Evolutionary conservation across 2,113 vertebrate genomes (phyloP), one percentile per base, ranked within the genome.

Genomic region (Trichechus manatus): DNA sequence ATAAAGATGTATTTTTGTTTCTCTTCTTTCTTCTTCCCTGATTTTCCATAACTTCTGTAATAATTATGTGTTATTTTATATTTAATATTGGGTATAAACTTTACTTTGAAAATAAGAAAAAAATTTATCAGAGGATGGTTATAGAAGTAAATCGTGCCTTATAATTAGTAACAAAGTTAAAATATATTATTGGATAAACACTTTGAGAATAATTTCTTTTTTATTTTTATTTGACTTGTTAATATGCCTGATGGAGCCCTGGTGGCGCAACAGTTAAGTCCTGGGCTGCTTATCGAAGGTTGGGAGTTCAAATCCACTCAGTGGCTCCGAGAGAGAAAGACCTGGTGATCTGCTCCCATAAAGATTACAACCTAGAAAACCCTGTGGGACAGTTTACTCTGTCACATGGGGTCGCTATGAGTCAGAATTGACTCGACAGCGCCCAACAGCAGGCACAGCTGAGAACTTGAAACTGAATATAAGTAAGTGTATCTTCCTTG

Each of bases 71-170:
- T 72, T 80, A 2, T 53, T 95, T 90, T 87, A 64, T 81, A 31
- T 64, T 78, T 14, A 75, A 92, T 83, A 29, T 42, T 36, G 23
- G n/a, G 6, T 61, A 39, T 25, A 50, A 33, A 42, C 20, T 81
- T 95, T 80, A 75, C 66, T 93, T 81, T 74, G 27, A 93, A 96
- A 86, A 78, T 74, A 74, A 15, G 9, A 50, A 68, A 82, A 74
- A 82, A 92, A 83, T 14, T 23, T 75, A 10, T 70, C 64, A 70
- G 3, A 63, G 22, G 31, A 81, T 91, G 22, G 50, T 22, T 72
- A 4, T 36, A 74, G 50, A 95, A 87, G 27, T 70, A 70, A 84
- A 90, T 77, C 11, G 42, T 50, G 36, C 20, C 31, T 82, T 88
- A 47, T 15, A 70, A 90, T 27, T 25, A 77, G 42, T 14, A 87